phyloP scores from a whole-genome alignment of 2,797 vertebrate genomes.

The Diglossa cyanea region DNA sequence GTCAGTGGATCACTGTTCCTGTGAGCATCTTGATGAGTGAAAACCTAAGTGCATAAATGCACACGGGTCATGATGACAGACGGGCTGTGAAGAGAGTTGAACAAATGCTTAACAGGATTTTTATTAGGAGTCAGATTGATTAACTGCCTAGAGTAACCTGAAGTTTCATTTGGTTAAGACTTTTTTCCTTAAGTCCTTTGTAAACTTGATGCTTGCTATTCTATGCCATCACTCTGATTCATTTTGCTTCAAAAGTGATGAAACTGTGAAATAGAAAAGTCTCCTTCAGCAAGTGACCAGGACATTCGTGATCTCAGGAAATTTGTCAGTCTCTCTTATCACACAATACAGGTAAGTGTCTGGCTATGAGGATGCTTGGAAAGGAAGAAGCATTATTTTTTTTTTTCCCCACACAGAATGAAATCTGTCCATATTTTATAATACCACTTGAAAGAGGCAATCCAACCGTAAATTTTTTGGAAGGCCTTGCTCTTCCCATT shows the following conservation, averaged over 20 bases:
- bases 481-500: not conserved
- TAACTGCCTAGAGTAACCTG: not conserved
- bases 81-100: not conserved
- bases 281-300: not conserved
- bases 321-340: not conserved
- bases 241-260: not conserved
- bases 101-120: not conserved
- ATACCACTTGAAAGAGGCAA: not conserved
- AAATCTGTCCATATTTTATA: not conserved
- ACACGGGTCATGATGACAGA: not conserved
- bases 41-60: not conserved
- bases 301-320: not conserved
- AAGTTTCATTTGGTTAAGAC: not conserved
- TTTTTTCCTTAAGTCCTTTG: not conserved
- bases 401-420: not conserved
- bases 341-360: not conserved
- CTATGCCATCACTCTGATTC: not conserved
- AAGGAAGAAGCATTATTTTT: not conserved
- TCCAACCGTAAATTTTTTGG: not conserved
- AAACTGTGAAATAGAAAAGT: not conserved
- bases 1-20: not conserved
- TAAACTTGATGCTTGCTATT: not conserved
- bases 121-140: not conserved
- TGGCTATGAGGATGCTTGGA: not conserved
- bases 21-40: not conserved